Percentiles rank a stretch among this genome's conserved stretches.
Conservation (phyloP, 2,888 invertebrate species). For the Acleris laterana region DNA sequence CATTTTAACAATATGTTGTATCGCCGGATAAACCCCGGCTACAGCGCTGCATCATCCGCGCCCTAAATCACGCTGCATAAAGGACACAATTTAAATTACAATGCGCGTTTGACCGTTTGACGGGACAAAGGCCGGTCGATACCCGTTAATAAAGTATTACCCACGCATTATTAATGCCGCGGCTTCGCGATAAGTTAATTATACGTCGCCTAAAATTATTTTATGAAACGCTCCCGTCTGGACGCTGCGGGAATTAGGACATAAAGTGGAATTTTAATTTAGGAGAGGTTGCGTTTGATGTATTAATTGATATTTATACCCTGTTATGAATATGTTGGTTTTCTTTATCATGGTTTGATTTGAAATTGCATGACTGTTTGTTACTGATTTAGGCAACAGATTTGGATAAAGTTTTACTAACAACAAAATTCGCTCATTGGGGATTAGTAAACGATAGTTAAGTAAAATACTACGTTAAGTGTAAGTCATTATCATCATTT, state of each 20-base stretch:
- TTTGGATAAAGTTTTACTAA: no score
- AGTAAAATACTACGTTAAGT: no score
- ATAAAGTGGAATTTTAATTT: background rate
- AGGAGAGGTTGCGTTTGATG: no score
- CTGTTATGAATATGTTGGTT: no score
- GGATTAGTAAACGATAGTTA: no score
- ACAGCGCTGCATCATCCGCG: background rate
- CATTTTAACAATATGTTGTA: no score
- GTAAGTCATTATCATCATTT: no score
- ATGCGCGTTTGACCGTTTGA: conserved; percentile 28
- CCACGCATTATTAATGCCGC: conserved; percentile 29
- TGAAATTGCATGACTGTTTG: no score
- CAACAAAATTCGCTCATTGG: no score
- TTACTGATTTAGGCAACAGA: no score
- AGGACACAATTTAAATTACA: conserved; percentile 34
- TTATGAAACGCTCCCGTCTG: conserved; percentile 21
- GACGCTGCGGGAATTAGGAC: conserved; percentile 15
- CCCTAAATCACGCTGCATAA: conserved; percentile 18
- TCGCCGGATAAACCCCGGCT: background rate
- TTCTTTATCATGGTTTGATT: no score
- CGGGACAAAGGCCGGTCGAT: conserved; percentile 28
- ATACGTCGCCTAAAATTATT: conserved; percentile 34
- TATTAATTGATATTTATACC: no score
- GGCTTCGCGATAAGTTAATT: conserved; percentile 36
- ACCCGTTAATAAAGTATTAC: conserved; percentile 30